Percentiles rank a stretch among this genome's conserved stretches.
Conservation (phyloP, 2,888 invertebrate species). For the Dynastes hyllus region DNA sequence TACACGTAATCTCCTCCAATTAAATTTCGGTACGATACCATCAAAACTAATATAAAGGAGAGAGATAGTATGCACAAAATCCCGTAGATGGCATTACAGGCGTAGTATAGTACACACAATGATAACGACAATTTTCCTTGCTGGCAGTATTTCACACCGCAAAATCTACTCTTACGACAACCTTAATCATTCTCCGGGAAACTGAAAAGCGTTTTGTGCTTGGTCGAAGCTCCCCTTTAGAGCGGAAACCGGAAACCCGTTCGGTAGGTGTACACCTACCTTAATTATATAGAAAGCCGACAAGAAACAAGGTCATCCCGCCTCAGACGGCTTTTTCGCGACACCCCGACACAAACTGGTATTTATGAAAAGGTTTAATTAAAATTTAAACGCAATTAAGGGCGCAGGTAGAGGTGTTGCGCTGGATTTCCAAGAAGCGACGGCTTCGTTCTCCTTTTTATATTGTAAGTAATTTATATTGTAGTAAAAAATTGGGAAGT, state of each 20-base stretch:
- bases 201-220: slow-evolving; percentile 35
- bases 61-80: not conserved
- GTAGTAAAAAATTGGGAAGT: slow-evolving; percentile 30
- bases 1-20: slow-evolving; percentile 20
- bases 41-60: not conserved
- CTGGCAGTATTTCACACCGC: slow-evolving; percentile 33
- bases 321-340: not conserved
- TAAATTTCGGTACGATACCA: slow-evolving; percentile 11
- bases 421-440: not conserved
- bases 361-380: slow-evolving; percentile 45
- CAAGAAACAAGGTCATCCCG: slow-evolving; percentile 10
- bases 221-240: not conserved
- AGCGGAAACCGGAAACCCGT: not conserved
- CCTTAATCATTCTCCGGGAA: slow-evolving; percentile 41
- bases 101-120: slow-evolving; percentile 12
- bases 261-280: slow-evolving; percentile 3
- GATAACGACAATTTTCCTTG: slow-evolving; percentile 36
- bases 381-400: slow-evolving; percentile 42
- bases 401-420: slow-evolving; percentile 1
- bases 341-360: slow-evolving; percentile 20
- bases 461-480: not conserved
- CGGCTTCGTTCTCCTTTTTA: not conserved
- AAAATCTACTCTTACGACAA: slow-evolving; percentile 45
- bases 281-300: slow-evolving; percentile 26
- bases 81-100: not conserved